Conservation (phyloP, 2,113 vertebrate species). For the Hystrix brachyura region DNA sequence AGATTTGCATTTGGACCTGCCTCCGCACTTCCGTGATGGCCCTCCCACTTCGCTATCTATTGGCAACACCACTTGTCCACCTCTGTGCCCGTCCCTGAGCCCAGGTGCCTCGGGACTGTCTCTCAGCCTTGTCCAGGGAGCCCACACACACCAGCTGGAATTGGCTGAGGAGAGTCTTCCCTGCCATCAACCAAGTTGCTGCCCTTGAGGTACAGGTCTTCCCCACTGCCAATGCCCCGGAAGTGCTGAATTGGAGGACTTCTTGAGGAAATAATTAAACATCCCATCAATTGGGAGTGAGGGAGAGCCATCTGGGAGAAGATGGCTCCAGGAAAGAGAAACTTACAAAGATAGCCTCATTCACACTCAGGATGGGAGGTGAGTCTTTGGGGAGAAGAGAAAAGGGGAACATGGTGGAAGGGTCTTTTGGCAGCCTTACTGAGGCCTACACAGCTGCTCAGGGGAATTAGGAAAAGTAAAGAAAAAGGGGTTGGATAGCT, state of each 20-base stretch:
- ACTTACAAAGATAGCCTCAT: neutral
- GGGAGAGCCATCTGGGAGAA: conserved; percentile 9
- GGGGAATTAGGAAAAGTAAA: neutral
- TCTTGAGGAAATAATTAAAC: conserved; percentile 44
- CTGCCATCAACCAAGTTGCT: neutral
- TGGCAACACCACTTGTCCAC: neutral
- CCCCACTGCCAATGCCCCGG: neutral
- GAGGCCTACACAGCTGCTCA: neutral
- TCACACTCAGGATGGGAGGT: neutral
- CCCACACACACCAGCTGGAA: neutral
- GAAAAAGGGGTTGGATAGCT: neutral
- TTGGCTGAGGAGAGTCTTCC: neutral
- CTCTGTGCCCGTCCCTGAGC: neutral
- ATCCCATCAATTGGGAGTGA: neutral
- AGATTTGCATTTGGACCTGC: neutral
- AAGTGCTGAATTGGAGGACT: neutral
- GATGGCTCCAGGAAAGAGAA: neutral
- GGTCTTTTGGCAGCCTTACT: neutral
- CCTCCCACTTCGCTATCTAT: neutral
- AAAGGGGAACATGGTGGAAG: neutral
- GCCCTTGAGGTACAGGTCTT: neutral
- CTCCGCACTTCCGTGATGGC: neutral
- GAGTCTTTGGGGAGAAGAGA: neutral
- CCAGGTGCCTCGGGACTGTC: neutral
- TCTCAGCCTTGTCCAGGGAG: neutral